A percentile compares a stretch with the other conserved stretches of the same genome.
phyloP scores from a whole-genome alignment of 2,888 invertebrate species.

The Caenorhabditis imperialis region DNA sequence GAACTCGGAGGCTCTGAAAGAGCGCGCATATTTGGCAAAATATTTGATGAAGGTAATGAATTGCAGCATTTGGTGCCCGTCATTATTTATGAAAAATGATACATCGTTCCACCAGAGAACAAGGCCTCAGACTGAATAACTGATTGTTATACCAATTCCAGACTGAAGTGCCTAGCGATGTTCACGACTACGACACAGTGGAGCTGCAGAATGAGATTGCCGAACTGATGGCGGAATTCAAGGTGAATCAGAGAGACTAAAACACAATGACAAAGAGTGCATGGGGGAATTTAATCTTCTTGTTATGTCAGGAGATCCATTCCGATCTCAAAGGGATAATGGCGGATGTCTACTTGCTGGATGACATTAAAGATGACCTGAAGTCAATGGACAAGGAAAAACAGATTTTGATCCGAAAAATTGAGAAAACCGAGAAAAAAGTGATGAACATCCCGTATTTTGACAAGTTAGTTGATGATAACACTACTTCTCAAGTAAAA shows the following conservation, averaged over 20 bases:
- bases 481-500: no score
- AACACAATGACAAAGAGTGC: neutral
- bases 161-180: slow-evolving; percentile 64
- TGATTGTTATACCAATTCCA: slow-evolving; percentile 24
- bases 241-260: slow-evolving; percentile 80
- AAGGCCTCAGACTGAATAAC: slow-evolving; percentile 8
- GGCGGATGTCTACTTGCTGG: slow-evolving; percentile 83
- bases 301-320: slow-evolving; percentile 64
- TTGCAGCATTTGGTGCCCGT: slow-evolving; percentile 17
- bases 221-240: slow-evolving; percentile 87
- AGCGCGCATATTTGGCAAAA: slow-evolving; percentile 88
- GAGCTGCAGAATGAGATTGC: slow-evolving; percentile 84
- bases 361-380: slow-evolving; percentile 88
- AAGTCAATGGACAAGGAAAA: slow-evolving; percentile 83
- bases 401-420: slow-evolving; percentile 84
- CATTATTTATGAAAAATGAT: slow-evolving; percentile 48
- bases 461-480: slow-evolving; percentile 66
- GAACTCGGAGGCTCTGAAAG: slow-evolving; percentile 85
- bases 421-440: slow-evolving; percentile 81
- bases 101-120: slow-evolving; percentile 7
- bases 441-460: slow-evolving; percentile 68
- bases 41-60: slow-evolving; percentile 77
- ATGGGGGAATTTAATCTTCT: neutral
- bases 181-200: slow-evolving; percentile 85
- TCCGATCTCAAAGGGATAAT: slow-evolving; percentile 61